Evolutionary conservation across 2,888 invertebrate genomes (phyloP).

Genomic region (Drosophila peninsularis): DNA sequence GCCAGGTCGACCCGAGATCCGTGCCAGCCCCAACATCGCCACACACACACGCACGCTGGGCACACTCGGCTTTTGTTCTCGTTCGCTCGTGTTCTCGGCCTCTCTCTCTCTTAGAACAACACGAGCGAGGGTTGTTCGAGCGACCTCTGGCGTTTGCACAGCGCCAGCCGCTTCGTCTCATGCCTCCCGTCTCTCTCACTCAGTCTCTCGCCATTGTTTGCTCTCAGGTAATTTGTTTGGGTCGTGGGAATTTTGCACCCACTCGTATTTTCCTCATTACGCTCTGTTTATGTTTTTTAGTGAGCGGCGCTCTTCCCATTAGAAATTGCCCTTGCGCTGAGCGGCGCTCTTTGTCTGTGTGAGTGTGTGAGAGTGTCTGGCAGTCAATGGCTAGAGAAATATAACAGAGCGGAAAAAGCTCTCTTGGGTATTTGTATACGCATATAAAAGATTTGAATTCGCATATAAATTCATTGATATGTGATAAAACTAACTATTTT

Average conservation of each 20-base stretch:
- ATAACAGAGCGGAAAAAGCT: slow-evolving; percentile 20
- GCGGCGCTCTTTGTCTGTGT: slow-evolving; percentile 2
- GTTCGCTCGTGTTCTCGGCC: slow-evolving; percentile 5
- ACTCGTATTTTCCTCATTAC: slow-evolving; percentile 45
- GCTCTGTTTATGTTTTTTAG: slow-evolving; percentile 74
- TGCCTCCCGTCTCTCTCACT: not conserved
- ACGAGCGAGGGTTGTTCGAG: slow-evolving; percentile 55
- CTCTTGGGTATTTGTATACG: slow-evolving; percentile 9
- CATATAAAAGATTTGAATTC: not conserved
- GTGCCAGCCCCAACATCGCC: slow-evolving; percentile 46
- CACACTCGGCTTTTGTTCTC: slow-evolving; percentile 47
- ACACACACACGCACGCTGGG: slow-evolving; percentile 13
- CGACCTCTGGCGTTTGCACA: slow-evolving; percentile 30
- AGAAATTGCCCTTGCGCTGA: slow-evolving; percentile 30
- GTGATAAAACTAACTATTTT: not conserved
- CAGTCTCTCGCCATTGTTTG: not conserved
- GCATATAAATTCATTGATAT: slow-evolving; percentile 5
- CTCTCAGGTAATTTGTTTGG: slow-evolving; percentile 49
- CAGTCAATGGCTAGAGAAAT: slow-evolving; percentile 20
- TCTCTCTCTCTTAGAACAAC: slow-evolving; percentile 37
- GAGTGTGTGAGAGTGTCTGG: not conserved
- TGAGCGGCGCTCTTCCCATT: slow-evolving; percentile 40
- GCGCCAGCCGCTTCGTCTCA: not conserved
- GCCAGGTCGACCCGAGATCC: slow-evolving; percentile 53
- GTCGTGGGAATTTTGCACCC: slow-evolving; percentile 74